These are phyloP conservation scores for Premnoplex brunnescens DNA, from an alignment of 2,797 vertebrate species.

Conservation along the genomic window DNA sequence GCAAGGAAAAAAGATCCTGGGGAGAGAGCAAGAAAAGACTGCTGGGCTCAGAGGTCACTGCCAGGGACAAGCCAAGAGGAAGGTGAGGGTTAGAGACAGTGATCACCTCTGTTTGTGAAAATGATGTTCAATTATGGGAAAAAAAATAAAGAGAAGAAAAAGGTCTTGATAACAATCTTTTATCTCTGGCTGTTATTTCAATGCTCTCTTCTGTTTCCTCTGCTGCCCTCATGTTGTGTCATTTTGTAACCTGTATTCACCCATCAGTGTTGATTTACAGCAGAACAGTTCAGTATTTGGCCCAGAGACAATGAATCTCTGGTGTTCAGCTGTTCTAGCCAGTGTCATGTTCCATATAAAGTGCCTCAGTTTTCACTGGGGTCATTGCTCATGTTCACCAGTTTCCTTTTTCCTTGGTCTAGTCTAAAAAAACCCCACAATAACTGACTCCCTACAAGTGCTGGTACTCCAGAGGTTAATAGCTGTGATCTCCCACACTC, in stretches of 20 bases:
- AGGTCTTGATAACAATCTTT: background rate
- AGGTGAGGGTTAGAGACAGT: background rate
- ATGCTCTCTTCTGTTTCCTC: background rate
- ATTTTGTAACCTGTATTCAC: background rate
- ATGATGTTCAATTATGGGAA: background rate
- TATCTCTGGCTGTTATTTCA: background rate
- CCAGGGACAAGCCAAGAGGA: accelerated
- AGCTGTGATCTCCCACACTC: background rate
- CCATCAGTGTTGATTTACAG: background rate
- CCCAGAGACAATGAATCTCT: background rate
- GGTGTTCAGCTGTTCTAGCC: background rate
- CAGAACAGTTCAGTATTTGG: background rate
- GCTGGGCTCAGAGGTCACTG: background rate
- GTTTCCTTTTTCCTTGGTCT: background rate
- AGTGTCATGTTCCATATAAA: background rate
- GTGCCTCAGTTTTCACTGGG: background rate
- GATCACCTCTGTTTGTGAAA: background rate
- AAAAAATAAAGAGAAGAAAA: background rate
- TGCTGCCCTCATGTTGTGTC: background rate
- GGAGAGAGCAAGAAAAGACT: background rate
- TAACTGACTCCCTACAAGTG: background rate
- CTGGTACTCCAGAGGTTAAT: background rate
- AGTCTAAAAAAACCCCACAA: background rate
- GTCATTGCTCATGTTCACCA: background rate
- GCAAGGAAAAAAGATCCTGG: background rate